A percentile compares a stretch with the other conserved stretches of the same genome.
phyloP scores from a whole-genome alignment of 1,140 invertebrate genomes.

The Neocloeon triangulifer region DNA sequence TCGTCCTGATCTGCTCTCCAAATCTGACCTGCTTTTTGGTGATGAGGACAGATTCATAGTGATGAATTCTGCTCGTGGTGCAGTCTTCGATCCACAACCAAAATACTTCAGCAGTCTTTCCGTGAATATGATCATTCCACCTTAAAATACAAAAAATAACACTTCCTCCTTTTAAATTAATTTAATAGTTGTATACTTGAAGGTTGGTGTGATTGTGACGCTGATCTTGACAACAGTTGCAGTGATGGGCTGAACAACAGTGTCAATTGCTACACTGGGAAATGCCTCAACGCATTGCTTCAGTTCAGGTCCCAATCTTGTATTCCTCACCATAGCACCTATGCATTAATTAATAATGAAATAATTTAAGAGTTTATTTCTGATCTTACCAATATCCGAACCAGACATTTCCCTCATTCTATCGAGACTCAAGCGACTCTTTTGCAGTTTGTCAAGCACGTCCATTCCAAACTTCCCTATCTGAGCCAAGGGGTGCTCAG shows the following conservation, averaged over 20 bases:
- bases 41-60: conserved; percentile 80
- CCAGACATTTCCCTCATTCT: conserved; percentile 64
- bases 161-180: conserved; percentile 2
- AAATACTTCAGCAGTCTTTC: conserved; percentile 70
- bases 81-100: conserved; percentile 98
- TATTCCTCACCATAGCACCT: conserved; percentile 55
- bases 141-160: conserved; percentile 13
- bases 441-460: conserved; percentile 63
- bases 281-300: conserved; percentile 72
- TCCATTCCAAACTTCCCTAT: conserved; percentile 57
- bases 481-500: conserved; percentile 66
- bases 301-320: conserved; percentile 46
- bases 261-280: conserved; percentile 60
- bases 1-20: no score
- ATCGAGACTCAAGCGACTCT: conserved; percentile 44
- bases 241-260: conserved; percentile 83
- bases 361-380: no score
- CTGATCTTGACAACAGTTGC: conserved; percentile 73
- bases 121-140: conserved; percentile 81
- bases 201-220: conserved; percentile 59
- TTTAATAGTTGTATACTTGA: conserved; percentile 27
- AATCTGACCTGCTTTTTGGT: conserved; percentile 76
- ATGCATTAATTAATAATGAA: no score
- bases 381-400: conserved; percentile 53
- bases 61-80: conserved; percentile 82